phyloP scores from a whole-genome alignment of 2,888 invertebrate genomes.

The Exocentrus adspersus region DNA sequence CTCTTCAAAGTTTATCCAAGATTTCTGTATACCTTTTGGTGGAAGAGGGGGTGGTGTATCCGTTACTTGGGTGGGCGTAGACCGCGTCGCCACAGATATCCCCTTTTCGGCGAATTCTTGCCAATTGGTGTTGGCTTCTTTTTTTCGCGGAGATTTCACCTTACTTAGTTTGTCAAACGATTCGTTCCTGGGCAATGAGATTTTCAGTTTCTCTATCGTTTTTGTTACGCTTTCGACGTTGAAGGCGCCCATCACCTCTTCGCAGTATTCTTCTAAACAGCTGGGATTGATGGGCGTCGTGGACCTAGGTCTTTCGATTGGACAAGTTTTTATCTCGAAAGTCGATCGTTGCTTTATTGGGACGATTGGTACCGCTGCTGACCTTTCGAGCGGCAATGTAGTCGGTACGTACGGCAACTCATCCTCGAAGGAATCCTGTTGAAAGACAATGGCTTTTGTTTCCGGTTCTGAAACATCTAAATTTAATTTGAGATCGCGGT shows the following conservation, averaged over 20 bases:
- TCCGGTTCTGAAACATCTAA: constrained; percentile 73
- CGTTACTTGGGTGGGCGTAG: constrained; percentile 25
- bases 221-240: constrained; percentile 54
- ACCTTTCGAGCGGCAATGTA: constrained; percentile 86
- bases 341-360: constrained; percentile 78
- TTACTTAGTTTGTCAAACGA: constrained; percentile 54
- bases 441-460: constrained; percentile 78
- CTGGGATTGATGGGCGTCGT: constrained; percentile 79
- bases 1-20: constrained; percentile 90
- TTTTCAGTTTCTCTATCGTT: constrained; percentile 73
- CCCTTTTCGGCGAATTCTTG: constrained; percentile 74
- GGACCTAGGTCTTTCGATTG: constrained; percentile 79
- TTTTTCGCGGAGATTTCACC: constrained; percentile 66
- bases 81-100: constrained; percentile 56
- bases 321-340: constrained; percentile 73
- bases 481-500: constrained; percentile 59
- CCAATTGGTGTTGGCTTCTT: constrained; percentile 63
- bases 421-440: constrained; percentile 84
- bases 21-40: constrained; percentile 63
- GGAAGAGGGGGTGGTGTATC: constrained; percentile 64
- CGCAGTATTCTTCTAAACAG: constrained; percentile 76
- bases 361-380: constrained; percentile 82
- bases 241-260: constrained; percentile 57
- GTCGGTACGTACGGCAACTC: constrained; percentile 90
- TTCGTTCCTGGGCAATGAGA: constrained; percentile 68